A percentile compares a stretch with the other conserved stretches of the same genome.
Conservation (phyloP, 2,888 invertebrate genomes). For the Allacma fusca region DNA sequence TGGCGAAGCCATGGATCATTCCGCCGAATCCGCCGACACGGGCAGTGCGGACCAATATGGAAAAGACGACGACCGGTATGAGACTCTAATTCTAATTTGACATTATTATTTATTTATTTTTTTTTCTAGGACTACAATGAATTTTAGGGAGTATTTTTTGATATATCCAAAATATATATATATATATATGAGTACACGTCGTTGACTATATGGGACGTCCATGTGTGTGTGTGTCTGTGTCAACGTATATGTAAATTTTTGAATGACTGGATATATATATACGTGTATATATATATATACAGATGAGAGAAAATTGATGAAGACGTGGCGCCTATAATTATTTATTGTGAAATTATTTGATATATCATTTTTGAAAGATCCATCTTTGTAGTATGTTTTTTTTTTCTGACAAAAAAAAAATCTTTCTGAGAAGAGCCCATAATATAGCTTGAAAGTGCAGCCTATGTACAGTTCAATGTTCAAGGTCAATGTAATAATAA, state of each 20-base stretch:
- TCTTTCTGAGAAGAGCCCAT: no score
- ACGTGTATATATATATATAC: neutral
- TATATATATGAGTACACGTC: neutral
- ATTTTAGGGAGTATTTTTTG: neutral
- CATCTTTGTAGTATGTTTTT: no score
- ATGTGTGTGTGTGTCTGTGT: no score
- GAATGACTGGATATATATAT: neutral
- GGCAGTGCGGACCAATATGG: constrained; percentile 79
- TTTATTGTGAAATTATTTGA: neutral
- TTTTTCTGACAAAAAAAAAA: no score
- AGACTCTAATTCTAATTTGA: neutral
- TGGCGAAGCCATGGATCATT: constrained; percentile 74
- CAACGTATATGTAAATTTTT: no score
- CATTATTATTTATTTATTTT: neutral
- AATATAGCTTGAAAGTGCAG: no score
- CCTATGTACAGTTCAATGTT: no score
- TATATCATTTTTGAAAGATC: no score
- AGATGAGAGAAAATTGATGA: neutral
- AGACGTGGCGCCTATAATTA: neutral
- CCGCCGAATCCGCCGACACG: constrained; percentile 73
- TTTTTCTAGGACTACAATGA: neutral
- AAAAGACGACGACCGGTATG: constrained; percentile 74
- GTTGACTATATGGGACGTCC: no score
- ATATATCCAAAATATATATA: neutral
- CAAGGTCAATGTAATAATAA: no score